These are phyloP conservation scores for Thoracochromis brauschi DNA, from an alignment of 2,113 vertebrate species.

Conservation along the genomic window DNA sequence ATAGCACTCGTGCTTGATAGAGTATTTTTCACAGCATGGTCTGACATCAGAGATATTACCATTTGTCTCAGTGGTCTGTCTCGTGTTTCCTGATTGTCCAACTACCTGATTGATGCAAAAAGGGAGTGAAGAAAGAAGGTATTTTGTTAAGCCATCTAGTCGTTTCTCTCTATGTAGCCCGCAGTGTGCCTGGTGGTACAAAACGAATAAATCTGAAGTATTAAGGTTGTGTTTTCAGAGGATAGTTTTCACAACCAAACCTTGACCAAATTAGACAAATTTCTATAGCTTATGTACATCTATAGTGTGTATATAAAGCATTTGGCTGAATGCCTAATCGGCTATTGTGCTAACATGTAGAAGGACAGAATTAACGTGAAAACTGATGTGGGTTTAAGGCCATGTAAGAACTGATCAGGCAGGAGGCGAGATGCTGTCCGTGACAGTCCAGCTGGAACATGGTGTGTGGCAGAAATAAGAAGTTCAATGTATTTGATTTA, in stretches of 20 bases:
- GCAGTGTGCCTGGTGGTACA: rapidly evolving
- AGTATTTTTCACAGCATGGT: background rate
- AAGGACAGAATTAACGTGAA: background rate
- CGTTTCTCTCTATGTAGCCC: background rate
- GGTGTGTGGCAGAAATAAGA: background rate
- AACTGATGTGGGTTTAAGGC: background rate
- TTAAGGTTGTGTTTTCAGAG: background rate
- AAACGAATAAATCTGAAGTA: background rate
- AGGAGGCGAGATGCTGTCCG: background rate
- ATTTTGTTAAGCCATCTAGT: background rate
- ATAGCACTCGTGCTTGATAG: background rate
- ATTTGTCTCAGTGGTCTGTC: background rate
- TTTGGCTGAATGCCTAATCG: background rate
- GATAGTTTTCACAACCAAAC: background rate
- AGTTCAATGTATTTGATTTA: background rate
- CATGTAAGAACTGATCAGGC: background rate
- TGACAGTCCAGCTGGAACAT: background rate
- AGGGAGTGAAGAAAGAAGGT: background rate
- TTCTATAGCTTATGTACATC: background rate
- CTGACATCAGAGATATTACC: background rate
- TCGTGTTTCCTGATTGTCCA: background rate
- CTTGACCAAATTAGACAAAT: background rate
- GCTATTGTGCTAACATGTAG: background rate
- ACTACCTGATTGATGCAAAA: background rate
- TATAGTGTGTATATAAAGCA: background rate